These are phyloP conservation scores for Pterostichus madidus DNA, from an alignment of 2,888 invertebrate species.

Conservation along the genomic window DNA sequence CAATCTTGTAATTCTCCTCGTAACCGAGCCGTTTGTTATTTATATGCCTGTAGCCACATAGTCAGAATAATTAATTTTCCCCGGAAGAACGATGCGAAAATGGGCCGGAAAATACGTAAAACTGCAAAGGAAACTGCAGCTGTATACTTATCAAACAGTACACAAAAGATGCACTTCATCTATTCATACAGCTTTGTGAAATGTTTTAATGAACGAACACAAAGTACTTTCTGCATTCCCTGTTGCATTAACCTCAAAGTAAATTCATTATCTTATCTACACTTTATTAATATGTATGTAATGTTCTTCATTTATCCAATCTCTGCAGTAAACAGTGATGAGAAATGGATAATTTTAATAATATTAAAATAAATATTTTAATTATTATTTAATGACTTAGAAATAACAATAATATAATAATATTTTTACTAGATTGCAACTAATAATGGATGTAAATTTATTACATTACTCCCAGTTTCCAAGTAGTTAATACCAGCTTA, in stretches of 20 bases:
- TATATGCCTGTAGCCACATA: slow-evolving; percentile 27
- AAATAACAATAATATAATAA: too few species aligned
- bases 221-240: slow-evolving; percentile 7
- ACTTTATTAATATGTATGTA: background rate
- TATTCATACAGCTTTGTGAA: slow-evolving; percentile 15
- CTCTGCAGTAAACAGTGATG: too few species aligned
- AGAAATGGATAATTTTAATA: too few species aligned
- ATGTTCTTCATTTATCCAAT: too few species aligned
- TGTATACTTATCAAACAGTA: slow-evolving; percentile 14
- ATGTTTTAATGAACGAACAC: slow-evolving; percentile 46
- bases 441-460: too few species aligned
- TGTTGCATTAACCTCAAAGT: slow-evolving; percentile 13
- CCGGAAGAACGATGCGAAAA: background rate
- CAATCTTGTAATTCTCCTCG: slow-evolving; percentile 34
- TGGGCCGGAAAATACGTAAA: slow-evolving; percentile 21
- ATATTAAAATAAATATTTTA: too few species aligned
- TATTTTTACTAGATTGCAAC: too few species aligned
- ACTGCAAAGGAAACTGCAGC: slow-evolving; percentile 15
- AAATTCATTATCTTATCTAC: slow-evolving; percentile 12
- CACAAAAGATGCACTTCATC: slow-evolving; percentile 28
- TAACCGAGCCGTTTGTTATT: slow-evolving; percentile 35
- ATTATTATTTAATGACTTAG: too few species aligned
- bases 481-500: too few species aligned
- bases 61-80: slow-evolving; percentile 48
- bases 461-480: too few species aligned